Percentiles rank a stretch among this genome's conserved stretches.
Evolutionary conservation across 1,140 invertebrate species (phyloP).

Genomic region (Lerema accius): DNA sequence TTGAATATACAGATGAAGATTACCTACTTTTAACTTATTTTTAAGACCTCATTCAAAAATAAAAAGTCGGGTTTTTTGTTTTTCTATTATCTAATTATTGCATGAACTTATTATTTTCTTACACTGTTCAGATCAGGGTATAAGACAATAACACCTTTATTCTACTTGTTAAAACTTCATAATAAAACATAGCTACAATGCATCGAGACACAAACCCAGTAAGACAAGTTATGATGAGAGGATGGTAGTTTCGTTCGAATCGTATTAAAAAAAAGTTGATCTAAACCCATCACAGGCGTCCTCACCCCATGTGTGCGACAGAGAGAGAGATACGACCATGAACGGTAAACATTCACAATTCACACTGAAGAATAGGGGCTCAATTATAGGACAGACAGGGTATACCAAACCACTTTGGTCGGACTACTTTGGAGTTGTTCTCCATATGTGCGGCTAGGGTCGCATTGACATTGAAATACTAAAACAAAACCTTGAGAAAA

Average conservation of each 20-base stretch:
- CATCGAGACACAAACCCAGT: conserved; percentile 45
- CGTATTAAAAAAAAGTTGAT: conserved; percentile 47
- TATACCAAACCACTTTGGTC: conserved; percentile 35
- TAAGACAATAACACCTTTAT: too few relatives aligned
- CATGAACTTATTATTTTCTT: too few relatives aligned
- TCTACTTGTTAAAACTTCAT: too few relatives aligned
- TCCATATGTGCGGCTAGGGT: conserved; percentile 31
- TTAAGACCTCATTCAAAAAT: too few relatives aligned
- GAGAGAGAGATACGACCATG: conserved; percentile 46
- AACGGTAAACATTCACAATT: conserved; percentile 48
- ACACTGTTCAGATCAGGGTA: too few relatives aligned
- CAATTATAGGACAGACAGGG: conserved; percentile 50
- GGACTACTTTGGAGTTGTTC: conserved; percentile 24
- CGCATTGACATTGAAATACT: too few relatives aligned
- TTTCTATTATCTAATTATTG: too few relatives aligned
- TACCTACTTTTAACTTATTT: too few relatives aligned
- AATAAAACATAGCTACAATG: conserved; percentile 24
- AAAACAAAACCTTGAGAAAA: too few relatives aligned
- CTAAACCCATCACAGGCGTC: conserved; percentile 41
- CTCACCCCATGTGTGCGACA: conserved; percentile 46
- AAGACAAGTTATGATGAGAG: conserved; percentile 47
- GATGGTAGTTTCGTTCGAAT: conserved; percentile 36
- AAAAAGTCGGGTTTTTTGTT: too few relatives aligned
- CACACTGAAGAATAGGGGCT: conserved; percentile 53
- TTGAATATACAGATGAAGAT: too few relatives aligned